These are phyloP conservation scores for Danaus melanippus DNA, from an alignment of 1,140 invertebrate species.

Conservation along the genomic window DNA sequence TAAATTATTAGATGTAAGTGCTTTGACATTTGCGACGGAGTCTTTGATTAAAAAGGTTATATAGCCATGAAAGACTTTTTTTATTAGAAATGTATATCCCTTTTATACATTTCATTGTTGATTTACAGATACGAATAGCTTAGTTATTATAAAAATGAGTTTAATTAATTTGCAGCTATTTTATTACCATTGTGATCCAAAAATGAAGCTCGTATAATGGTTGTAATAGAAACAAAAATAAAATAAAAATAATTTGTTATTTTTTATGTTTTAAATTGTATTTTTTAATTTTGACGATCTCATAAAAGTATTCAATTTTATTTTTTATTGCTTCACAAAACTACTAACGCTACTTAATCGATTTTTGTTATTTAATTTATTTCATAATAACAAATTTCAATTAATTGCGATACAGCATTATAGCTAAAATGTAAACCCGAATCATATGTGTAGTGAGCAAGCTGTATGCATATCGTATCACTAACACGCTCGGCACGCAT, in stretches of 20 bases:
- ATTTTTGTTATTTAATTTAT: no score
- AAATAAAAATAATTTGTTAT: no score
- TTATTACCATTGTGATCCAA: background rate
- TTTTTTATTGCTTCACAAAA: no score
- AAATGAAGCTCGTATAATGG: no score
- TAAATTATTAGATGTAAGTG: conserved; percentile 7
- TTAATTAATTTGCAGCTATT: background rate
- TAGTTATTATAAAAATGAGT: no score
- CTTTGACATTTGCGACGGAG: conserved; percentile 5
- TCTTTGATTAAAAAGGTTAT: conserved; percentile 2
- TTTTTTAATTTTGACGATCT: background rate
- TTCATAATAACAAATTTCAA: background rate
- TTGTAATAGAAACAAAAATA: no score
- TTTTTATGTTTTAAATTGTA: conserved; percentile 5
- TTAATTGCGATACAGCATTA: background rate
- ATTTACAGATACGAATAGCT: no score
- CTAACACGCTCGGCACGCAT: conserved; percentile 33
- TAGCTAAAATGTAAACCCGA: background rate
- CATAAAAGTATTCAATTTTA: conserved; percentile 1
- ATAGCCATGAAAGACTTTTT: no score
- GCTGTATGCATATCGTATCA: background rate
- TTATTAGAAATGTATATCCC: no score
- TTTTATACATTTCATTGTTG: no score
- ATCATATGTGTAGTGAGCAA: background rate
- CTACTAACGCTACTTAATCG: no score